These are phyloP conservation scores for Octopus sinensis DNA, from an alignment of 1,140 invertebrate genomes.

Conservation along the genomic window DNA sequence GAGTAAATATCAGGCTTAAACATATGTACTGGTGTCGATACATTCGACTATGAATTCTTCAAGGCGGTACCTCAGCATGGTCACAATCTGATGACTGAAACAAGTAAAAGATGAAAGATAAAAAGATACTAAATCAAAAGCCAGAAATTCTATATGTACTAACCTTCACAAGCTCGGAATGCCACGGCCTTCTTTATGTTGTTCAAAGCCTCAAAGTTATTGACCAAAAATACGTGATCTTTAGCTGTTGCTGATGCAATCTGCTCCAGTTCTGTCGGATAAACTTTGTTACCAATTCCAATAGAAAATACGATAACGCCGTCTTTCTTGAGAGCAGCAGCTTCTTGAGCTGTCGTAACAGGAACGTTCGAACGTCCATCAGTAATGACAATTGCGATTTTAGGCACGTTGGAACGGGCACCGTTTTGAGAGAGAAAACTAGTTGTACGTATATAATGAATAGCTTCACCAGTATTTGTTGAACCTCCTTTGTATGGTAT, in stretches of 20 bases:
- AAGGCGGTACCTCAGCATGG: too few relatives aligned
- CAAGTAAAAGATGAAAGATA: too few relatives aligned
- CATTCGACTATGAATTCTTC: too few relatives aligned
- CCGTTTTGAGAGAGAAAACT: slow-evolving; percentile 21
- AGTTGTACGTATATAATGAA: slow-evolving; percentile 17
- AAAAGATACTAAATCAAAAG: too few relatives aligned
- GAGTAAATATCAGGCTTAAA: too few relatives aligned
- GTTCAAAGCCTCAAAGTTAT: too few relatives aligned
- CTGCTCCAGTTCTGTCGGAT: slow-evolving; percentile 19
- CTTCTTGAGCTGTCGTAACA: slow-evolving; percentile 27
- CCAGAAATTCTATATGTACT: too few relatives aligned
- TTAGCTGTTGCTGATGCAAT: slow-evolving; percentile 28
- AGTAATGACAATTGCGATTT: slow-evolving; percentile 25
- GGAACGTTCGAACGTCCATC: slow-evolving; percentile 24
- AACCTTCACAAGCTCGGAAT: too few relatives aligned
- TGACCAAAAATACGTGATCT: slow-evolving; percentile 20
- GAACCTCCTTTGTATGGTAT: slow-evolving; percentile 9
- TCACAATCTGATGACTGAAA: too few relatives aligned
- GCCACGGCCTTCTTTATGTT: too few relatives aligned
- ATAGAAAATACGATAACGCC: slow-evolving; percentile 33
- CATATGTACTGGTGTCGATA: too few relatives aligned
- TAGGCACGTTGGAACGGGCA: slow-evolving; percentile 8
- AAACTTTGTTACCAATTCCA: slow-evolving; percentile 23
- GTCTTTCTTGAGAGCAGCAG: slow-evolving; percentile 20
- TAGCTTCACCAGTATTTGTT: slow-evolving; percentile 5